Base-by-base conservation (phyloP, 2,113 vertebrate species). In the Crocuta crocuta region DNA sequence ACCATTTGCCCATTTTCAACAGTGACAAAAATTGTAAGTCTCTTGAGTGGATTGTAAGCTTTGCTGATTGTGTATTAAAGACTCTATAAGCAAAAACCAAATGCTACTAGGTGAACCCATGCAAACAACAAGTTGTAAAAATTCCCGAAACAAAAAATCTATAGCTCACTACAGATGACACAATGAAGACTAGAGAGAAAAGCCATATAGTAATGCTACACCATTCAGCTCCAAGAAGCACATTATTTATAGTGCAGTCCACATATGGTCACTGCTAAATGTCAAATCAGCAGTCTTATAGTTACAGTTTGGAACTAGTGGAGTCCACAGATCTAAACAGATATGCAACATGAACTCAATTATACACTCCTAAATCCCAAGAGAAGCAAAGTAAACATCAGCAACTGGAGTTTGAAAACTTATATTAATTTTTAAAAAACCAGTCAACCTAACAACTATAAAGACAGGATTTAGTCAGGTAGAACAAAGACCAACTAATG, bases 101-200 rank as follows among this genome's bases (percentile, higher is more conserved):
- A 99, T 99, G 99, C 99, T 99, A 99, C 99, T 98, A 99, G 98
- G 98, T 99, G 99, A 99, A 99, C 99, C 99, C 99, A 99, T 99
- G 99, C 99, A 99, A 99, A 99, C 98, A 98, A 99, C 98, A 99
- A 98, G 98, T 99, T 96, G 97, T 98, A 98, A 99, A 99, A 98
- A 99, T 99, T 99, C 99, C 98, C 99, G 98, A 99, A 99, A 99
- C 78, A 81, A 99, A 99, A 99, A 99, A 99, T 99, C 99, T 99
- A 99, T 98, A 99, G 99, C 99, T 99, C 99, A 99, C 99, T 99
- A 99, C 99, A 99, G 99, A 99, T 99, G 99, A 99, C 99, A 99
- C 99, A 99, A 99, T 99, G 99, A 99, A 99, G 99, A 99, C 99
- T 99, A 97, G 99, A 99, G 99, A 99, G 99, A 99, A 99, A 99